These are phyloP conservation scores for Ceratitis capitata DNA, from an alignment of 1,140 invertebrate species.

Conservation along the genomic window DNA sequence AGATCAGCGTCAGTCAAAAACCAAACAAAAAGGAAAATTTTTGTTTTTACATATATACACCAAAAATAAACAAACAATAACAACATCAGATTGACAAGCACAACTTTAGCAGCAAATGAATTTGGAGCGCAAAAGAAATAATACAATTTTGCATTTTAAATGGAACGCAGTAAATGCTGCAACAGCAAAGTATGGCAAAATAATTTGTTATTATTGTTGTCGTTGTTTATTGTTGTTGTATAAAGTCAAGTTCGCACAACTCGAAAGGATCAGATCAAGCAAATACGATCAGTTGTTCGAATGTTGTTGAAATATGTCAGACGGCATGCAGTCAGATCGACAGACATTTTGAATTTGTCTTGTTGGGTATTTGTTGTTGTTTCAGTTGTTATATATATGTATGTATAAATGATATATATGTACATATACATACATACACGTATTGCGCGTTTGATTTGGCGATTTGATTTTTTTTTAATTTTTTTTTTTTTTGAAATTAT, in stretches of 20 bases:
- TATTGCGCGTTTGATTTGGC: too few relatives aligned
- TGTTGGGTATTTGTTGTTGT: background rate
- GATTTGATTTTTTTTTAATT: background rate
- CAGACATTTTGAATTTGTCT: background rate
- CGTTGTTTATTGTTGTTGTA: background rate
- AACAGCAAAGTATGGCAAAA: background rate
- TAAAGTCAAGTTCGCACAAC: constrained; percentile 1
- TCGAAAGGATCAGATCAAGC: constrained; percentile 17
- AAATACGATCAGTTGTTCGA: background rate
- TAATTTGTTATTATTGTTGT: background rate
- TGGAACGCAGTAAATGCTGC: constrained; percentile 4
- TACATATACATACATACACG: background rate
- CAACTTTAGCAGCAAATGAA: background rate
- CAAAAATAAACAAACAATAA: too few relatives aligned
- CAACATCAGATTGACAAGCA: background rate
- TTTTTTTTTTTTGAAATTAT: background rate
- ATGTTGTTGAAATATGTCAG: constrained; percentile 17
- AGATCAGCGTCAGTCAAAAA: background rate
- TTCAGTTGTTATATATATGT: background rate
- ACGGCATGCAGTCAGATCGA: constrained; percentile 19
- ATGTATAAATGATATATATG: background rate
- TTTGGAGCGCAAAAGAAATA: constrained; percentile 19
- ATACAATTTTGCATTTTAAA: background rate
- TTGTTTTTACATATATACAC: background rate
- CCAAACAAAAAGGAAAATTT: background rate